phyloP scores from a whole-genome alignment of 2,797 vertebrate species.

The Kryptolebias ocellatus region DNA sequence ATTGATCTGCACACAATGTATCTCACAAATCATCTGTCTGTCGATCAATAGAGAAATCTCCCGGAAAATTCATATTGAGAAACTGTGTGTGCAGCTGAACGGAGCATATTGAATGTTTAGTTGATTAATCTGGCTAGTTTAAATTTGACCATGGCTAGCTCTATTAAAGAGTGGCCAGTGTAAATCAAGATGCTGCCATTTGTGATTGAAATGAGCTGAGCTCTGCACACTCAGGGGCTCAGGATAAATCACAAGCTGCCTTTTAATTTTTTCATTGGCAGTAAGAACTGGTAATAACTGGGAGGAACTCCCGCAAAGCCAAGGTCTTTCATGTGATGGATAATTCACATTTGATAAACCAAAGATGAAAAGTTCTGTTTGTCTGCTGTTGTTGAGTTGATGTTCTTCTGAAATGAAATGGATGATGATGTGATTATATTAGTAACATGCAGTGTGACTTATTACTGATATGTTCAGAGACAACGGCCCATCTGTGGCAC shows the following conservation, averaged over 20 bases:
- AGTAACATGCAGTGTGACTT: slow-evolving; percentile 14
- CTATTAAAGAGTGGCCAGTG: slow-evolving; percentile 95
- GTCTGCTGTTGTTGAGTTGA: slow-evolving; percentile 7
- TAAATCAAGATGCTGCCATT: slow-evolving; percentile 97
- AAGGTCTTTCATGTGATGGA: slow-evolving; percentile 84
- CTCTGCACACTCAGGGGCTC: slow-evolving; percentile 82
- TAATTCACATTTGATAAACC: slow-evolving; percentile 56
- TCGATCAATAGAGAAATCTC: slow-evolving; percentile 99
- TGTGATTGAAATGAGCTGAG: slow-evolving; percentile 98
- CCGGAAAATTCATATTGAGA: slow-evolving; percentile 99
- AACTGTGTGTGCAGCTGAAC: slow-evolving; percentile 88
- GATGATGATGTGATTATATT: slow-evolving; percentile 20
- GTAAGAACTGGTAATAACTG: slow-evolving; percentile 89
- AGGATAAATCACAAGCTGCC: slow-evolving; percentile 88
- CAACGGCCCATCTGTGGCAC: too few species aligned
- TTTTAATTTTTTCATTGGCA: slow-evolving; percentile 85
- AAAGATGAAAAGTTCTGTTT: slow-evolving; percentile 51
- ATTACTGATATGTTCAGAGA: neutral
- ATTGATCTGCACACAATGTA: slow-evolving; percentile 96
- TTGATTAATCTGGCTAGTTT: slow-evolving; percentile 99
- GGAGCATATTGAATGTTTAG: slow-evolving; percentile 95
- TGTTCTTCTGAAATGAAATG: slow-evolving; percentile 18
- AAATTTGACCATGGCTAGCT: slow-evolving; percentile 93
- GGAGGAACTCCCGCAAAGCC: slow-evolving; percentile 91
- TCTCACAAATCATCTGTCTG: slow-evolving; percentile 99